Conservation (phyloP, 92 coral and sea anemone species). For the Bergia sp. region DNA sequence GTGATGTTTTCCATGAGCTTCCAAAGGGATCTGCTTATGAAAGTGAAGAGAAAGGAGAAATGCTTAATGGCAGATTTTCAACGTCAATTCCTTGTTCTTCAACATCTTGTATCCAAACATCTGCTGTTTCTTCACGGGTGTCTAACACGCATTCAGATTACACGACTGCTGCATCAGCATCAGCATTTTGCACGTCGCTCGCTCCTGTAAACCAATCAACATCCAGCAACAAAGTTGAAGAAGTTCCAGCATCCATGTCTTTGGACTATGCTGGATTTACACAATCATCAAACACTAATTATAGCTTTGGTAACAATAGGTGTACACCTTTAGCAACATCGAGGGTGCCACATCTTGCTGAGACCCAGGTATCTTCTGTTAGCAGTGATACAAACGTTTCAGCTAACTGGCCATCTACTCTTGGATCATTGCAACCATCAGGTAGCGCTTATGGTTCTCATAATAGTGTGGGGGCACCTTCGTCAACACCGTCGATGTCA, state of each 20-base stretch:
- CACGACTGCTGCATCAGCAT: neutral
- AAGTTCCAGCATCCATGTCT: neutral
- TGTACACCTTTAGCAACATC: too few relatives aligned
- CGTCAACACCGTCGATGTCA: neutral
- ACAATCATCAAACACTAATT: neutral
- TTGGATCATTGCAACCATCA: neutral
- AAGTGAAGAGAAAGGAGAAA: neutral
- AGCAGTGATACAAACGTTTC: neutral
- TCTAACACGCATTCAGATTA: neutral
- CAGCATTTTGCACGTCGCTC: neutral
- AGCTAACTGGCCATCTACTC: neutral
- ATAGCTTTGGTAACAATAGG: neutral
- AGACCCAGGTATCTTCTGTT: neutral
- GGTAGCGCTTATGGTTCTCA: neutral
- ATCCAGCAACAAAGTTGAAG: neutral
- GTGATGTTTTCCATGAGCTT: neutral
- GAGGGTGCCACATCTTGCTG: too few relatives aligned
- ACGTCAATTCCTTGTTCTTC: neutral
- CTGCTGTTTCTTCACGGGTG: neutral
- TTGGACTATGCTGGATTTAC: neutral
- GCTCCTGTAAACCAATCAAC: neutral
- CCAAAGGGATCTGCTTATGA: neutral
- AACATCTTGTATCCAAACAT: neutral
- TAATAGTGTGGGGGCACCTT: neutral
- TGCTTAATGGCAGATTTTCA: neutral